Base-by-base conservation (phyloP, 2,797 vertebrate species). In the Brotula barbata region DNA sequence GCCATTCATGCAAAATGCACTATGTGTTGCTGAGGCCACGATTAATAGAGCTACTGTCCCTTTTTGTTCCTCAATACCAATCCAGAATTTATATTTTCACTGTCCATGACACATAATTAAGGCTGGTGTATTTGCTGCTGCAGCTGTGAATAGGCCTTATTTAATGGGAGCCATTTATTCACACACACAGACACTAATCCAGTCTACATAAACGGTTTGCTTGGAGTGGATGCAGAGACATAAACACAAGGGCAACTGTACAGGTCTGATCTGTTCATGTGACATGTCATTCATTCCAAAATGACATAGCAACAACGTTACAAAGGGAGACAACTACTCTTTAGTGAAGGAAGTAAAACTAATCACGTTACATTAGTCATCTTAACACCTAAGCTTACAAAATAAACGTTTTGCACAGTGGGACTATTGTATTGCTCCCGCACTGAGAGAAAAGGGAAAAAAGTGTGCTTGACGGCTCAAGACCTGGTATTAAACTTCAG, bases 101-200 rank as follows among this genome's bases (percentile, higher is more conserved):
- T 82, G 78, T 85, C 82, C 71, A 58, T 77, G 52, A 81, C 82
- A 77, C 77, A 71, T 76, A 63, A 78, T 86, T 89, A 90, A 90
- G 89, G 87, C 89, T 90, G 86, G 87, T 89, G 83, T 87, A 85
- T 83, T 88, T 85, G 89, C 88, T 89, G 87, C 89, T 89, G 82
- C 83, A 83, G 81, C 87, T 83, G 89, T 90, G 87, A 90, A 89
- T 85, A 89, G 89, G 87, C 89, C 81, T 85, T 80, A 58, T 82
- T 76, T 62, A 81, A 77, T 64, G 76, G 69, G 81, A 87, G 68
- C 74, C 65, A 86, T 61, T 60, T 72, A 81, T 82, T 77, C 77
- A 56, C 63, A 80, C 74, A 84, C 56, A 77, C 66, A 87, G 60
- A 82, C 21, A 28, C 64, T 78, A 79, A 85, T 82, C 81, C 70